Conservation (phyloP, 1,140 invertebrate genomes). For the Brachionus manjavacas region DNA sequence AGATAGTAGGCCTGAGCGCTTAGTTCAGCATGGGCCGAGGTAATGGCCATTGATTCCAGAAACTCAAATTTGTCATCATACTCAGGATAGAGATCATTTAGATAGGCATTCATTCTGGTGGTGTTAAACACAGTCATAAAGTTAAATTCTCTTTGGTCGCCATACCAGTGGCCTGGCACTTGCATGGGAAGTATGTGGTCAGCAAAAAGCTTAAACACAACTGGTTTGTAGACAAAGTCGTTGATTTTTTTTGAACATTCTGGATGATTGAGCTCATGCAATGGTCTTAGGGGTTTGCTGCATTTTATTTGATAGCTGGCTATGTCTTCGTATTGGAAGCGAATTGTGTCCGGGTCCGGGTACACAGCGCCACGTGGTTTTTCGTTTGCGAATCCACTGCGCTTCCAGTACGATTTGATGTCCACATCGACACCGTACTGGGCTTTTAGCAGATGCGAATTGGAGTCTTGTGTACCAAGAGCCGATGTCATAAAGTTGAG, state of each 20-base stretch:
- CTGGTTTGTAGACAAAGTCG: neutral
- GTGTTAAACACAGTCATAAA: constrained; percentile 2
- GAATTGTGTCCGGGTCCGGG: neutral
- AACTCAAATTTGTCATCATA: constrained; percentile 6
- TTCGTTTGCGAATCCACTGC: constrained; percentile 6
- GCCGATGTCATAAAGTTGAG: neutral
- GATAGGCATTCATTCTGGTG: neutral
- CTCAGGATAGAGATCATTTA: neutral
- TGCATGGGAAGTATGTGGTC: constrained; percentile 38
- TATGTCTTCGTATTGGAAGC: constrained; percentile 35
- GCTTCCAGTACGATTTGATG: constrained; percentile 28
- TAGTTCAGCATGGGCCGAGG: constrained; percentile 17
- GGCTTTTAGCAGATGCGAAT: neutral
- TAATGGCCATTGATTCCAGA: constrained; percentile 1
- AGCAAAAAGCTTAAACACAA: constrained; percentile 20
- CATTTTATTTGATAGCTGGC: constrained; percentile 35
- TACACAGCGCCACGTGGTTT: neutral
- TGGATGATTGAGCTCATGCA: neutral
- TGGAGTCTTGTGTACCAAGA: neutral
- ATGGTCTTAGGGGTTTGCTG: neutral
- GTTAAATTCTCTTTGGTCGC: constrained; percentile 32
- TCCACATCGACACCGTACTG: constrained; percentile 17
- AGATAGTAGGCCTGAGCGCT: constrained; percentile 32
- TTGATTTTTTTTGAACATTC: neutral
- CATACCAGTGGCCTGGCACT: constrained; percentile 41